Percentiles rank a stretch among this genome's conserved stretches.
These are phyloP conservation scores for Meda fulgida DNA, from an alignment of 2,797 vertebrate genomes.

Conservation along the genomic window DNA sequence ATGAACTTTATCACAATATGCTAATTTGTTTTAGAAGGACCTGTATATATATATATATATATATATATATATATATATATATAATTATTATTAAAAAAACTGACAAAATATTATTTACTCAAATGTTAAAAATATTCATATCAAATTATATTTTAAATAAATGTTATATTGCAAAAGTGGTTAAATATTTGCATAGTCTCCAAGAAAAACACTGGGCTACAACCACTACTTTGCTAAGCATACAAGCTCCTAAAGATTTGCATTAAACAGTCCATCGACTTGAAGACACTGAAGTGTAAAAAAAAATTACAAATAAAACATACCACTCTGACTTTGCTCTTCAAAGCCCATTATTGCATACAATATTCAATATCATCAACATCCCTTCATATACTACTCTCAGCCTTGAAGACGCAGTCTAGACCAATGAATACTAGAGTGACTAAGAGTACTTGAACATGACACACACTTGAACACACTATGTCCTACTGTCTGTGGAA, in stretches of 20 bases:
- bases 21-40: too few species aligned
- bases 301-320: slow-evolving; percentile 63
- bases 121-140: too few species aligned
- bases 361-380: slow-evolving; percentile 72
- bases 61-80: too few species aligned
- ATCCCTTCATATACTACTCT: slow-evolving; percentile 67
- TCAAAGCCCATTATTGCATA: slow-evolving; percentile 71
- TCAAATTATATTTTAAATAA: too few species aligned
- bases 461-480: slow-evolving; percentile 62
- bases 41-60: too few species aligned
- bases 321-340: slow-evolving; percentile 78
- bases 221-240: too few species aligned
- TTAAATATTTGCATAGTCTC: background rate
- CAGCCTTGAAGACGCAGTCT: slow-evolving; percentile 75
- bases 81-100: too few species aligned
- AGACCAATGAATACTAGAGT: slow-evolving; percentile 79
- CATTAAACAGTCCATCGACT: slow-evolving; percentile 70
- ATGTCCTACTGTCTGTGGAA: background rate
- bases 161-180: background rate
- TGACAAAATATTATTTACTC: too few species aligned
- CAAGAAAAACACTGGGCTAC: too few species aligned
- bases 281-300: slow-evolving; percentile 60
- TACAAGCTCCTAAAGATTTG: background rate
- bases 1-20: too few species aligned
- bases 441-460: slow-evolving; percentile 55